A percentile compares a stretch with the other conserved stretches of the same genome.
These are phyloP conservation scores for Rhogogaster chlorosoma DNA, from an alignment of 2,888 invertebrate species.

Conservation along the genomic window DNA sequence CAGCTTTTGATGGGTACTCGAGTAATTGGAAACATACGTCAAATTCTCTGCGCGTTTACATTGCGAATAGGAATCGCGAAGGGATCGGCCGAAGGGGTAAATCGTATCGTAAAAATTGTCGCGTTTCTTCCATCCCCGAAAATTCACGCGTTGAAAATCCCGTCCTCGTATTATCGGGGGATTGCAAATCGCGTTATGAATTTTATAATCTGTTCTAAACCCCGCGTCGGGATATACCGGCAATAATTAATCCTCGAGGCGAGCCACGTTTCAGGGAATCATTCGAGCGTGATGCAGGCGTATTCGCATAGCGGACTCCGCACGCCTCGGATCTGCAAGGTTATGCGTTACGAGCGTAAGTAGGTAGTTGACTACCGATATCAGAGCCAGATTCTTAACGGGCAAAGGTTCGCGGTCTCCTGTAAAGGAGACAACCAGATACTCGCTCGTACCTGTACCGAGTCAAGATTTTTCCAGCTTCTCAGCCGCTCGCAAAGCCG, in stretches of 20 bases:
- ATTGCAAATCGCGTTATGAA: neutral
- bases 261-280: constrained; percentile 12
- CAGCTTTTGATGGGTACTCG: constrained; percentile 5
- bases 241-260: neutral
- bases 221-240: neutral
- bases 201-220: neutral
- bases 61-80: neutral
- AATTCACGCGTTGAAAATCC: neutral
- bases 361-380: constrained; percentile 41
- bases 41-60: neutral
- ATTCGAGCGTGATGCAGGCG: constrained; percentile 13
- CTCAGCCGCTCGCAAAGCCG: neutral
- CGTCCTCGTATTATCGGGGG: neutral
- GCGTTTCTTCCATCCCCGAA: neutral
- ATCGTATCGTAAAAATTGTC: neutral
- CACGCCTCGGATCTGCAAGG: constrained; percentile 33
- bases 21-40: constrained; percentile 27
- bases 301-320: neutral
- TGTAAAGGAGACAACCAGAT: constrained; percentile 43
- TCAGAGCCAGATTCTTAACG: constrained; percentile 1
- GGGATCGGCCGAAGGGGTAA: too few relatives aligned
- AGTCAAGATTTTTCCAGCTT: constrained; percentile 20
- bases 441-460: constrained; percentile 6
- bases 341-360: constrained; percentile 32
- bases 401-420: constrained; percentile 43